phyloP scores from a whole-genome alignment of 2,888 invertebrate genomes.

The Campoplex nolae region DNA sequence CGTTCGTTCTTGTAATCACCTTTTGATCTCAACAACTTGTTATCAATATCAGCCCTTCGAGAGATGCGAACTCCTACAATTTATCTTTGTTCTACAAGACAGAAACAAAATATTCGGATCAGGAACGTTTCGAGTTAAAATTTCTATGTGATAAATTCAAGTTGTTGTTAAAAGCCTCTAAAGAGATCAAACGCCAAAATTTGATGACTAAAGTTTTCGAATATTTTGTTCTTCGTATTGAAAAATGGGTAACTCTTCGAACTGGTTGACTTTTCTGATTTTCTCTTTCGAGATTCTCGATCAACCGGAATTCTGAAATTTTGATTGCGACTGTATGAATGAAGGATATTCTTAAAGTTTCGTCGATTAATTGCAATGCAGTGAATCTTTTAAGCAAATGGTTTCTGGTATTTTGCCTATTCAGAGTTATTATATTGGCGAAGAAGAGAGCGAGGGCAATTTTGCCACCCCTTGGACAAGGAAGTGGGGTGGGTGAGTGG shows the following conservation, averaged over 20 bases:
- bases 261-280: too few relatives aligned
- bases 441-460: constrained; percentile 17
- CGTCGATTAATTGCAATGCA: constrained; percentile 77
- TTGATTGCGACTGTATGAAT: not conserved
- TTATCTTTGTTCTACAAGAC: not conserved
- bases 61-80: not conserved
- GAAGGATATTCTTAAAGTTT: constrained; percentile 69
- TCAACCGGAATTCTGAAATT: not conserved
- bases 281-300: not conserved
- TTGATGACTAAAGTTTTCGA: too few relatives aligned
- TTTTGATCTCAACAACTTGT: not conserved
- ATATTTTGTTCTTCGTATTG: too few relatives aligned
- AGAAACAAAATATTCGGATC: not conserved
- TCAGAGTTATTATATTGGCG: constrained; percentile 73
- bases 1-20: not conserved
- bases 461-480: constrained; percentile 12
- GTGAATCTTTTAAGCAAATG: constrained; percentile 79
- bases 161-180: too few relatives aligned
- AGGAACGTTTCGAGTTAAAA: too few relatives aligned
- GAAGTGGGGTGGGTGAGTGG: constrained; percentile 1
- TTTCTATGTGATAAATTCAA: too few relatives aligned
- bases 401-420: constrained; percentile 71
- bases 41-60: too few relatives aligned
- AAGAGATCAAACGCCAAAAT: too few relatives aligned
- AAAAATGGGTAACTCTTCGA: too few relatives aligned